Evolutionary conservation across 2,113 vertebrate genomes (phyloP), one percentile per base, ranked within the genome.

Genomic region (Pluvianellus socialis): DNA sequence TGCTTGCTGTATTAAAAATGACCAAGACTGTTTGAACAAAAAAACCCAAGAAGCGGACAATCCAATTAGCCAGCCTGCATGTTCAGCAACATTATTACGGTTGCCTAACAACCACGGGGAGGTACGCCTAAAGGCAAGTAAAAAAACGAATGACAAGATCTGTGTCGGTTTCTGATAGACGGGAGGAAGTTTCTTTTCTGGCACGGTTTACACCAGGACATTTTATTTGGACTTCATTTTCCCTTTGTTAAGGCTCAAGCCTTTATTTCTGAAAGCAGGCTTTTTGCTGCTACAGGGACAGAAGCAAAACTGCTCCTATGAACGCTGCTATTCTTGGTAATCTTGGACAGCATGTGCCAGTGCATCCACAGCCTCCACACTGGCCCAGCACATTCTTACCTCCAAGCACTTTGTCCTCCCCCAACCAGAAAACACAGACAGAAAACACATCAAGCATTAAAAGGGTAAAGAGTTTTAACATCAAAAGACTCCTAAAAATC

Each of bases 81-180:
- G 86, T 92, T 95, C 96, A 95, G 91, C 92, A 90, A 74, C 86
- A 45, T 90, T 88, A 85, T 94, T 56, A 75, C 6, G 53, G 96
- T 96, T 97, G 97, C 97, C 85, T 96, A 89, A 98, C 96, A 97
- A 98, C 96, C 81, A 87, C 55, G 88, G 85, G 96, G 95, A 97
- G 92, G 88, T 94, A 86, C 90, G 88, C 94, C 87, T 91, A 76
- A 86, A 90, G 95, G 86, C 86, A 88, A 96, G 86, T 65, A 59
- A 97, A 95, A 88, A 91, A 77, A 86, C 95, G 91, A 96, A 96
- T 96, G 90, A 94, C 97, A 96, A 93, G 86, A 89, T 91, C 87
- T 90, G 88, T 93, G 92, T 95, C 91, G 85, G 70, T 83, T 77
- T 90, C 75, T 26, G 12, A 95, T 53, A 87, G 77, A 96, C 27